Evolutionary conservation across 2,113 vertebrate genomes (phyloP), one percentile per base, ranked within the genome.

Genomic region (Calypte anna): DNA sequence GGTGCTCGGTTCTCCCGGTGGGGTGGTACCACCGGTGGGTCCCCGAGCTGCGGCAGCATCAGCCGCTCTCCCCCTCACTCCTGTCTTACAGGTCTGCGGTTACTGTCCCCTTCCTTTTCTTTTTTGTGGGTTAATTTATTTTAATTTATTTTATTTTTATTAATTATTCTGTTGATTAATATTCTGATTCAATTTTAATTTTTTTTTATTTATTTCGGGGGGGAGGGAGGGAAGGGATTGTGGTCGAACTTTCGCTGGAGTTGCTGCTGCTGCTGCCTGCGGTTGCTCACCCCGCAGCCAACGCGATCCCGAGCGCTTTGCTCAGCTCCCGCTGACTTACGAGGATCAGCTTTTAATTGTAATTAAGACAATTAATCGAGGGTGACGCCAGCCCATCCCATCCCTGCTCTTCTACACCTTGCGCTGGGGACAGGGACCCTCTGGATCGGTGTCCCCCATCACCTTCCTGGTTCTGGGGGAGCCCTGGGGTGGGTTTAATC

Each of bases 241-340:
- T 9, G 82, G 51, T 36, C 46, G 91, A 89, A 96, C 69, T 93
- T 91, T 73, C 8, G 14, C 78, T 16, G 53, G 78, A 96, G 83
- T 80, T 88, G 43, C 23, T 2, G 33, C 83, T 83, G 36, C 36
- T 2, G 33, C 83, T 83, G 82, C 33, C 67, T 13, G 77, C 21
- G 36, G 61, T 28, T 46, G 66, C 50, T 82, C 4, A 7, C 46
- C 23, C 64, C 20, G 77, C 82, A 7, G 72, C 77, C 40, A 59
- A 6, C 13, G 25, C n/a, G 53, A 66, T 66, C 51, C 62, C 25
- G n/a, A 77, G 2, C 46, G 9, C 54, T 70, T 30, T 19, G 81
- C 55, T 3, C 4, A 57, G 54, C 72, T 33, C 62, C 1, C 38
- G 44, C 66, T 20, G 81, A n/a, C 40, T 83, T 36, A 4, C 0